These are phyloP conservation scores for Stenoptilia bipunctidactyla DNA, from an alignment of 2,888 invertebrate species.

Conservation along the genomic window DNA sequence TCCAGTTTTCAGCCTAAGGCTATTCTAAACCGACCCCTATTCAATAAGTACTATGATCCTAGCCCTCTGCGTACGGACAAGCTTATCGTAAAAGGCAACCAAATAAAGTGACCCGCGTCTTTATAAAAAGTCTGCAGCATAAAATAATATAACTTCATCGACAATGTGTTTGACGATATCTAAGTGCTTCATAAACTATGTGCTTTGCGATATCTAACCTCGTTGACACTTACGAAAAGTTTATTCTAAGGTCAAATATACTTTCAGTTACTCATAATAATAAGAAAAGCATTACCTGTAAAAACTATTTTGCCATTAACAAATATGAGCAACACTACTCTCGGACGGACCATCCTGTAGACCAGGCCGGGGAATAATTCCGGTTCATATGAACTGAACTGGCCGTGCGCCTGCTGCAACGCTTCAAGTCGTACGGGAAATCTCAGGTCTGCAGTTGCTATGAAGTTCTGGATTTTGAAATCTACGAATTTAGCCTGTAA, in stretches of 20 bases:
- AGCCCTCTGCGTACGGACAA: no score
- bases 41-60: no score
- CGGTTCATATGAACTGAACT: conserved; percentile 93
- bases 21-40: no score
- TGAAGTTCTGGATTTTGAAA: conserved; percentile 85
- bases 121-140: no score
- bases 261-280: no score
- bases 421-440: conserved; percentile 82
- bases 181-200: no score
- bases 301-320: conserved; percentile 99
- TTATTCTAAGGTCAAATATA: no score
- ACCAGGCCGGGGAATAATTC: conserved; percentile 99
- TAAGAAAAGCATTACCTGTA: conserved; percentile 80
- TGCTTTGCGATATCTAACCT: no score
- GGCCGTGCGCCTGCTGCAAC: conserved; percentile 80
- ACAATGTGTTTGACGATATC: background rate
- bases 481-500: conserved; percentile 79
- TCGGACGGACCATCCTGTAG: conserved; percentile 96
- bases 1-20: no score
- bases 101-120: no score
- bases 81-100: no score
- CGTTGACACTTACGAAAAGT: no score
- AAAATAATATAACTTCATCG: background rate
- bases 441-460: conserved; percentile 80
- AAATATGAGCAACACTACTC: conserved; percentile 97